Evolutionary conservation across 2,888 invertebrate species (phyloP).

Genomic region (Andrena flavipes): DNA sequence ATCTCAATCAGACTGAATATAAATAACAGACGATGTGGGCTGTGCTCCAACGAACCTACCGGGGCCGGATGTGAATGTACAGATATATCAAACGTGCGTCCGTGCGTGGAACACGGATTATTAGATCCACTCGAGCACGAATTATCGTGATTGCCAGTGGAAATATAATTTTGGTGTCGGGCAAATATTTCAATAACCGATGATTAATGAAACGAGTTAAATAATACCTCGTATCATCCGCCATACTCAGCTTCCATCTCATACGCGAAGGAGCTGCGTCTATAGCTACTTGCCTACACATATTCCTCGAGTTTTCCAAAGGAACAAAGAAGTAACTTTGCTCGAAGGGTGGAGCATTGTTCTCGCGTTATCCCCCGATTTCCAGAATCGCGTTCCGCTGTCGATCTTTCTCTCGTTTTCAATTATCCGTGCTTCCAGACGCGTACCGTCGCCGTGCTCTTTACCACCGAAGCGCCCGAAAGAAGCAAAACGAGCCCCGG

Average conservation of each 20-base stretch:
- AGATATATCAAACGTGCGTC: constrained; percentile 39
- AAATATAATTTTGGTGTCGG: not conserved
- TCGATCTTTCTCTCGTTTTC: constrained; percentile 31
- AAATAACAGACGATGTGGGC: constrained; percentile 69
- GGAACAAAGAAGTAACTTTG: not conserved
- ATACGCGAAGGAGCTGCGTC: not conserved
- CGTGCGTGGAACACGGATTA: constrained; percentile 35
- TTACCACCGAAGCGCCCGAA: not conserved
- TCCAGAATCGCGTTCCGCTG: constrained; percentile 1
- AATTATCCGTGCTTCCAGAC: constrained; percentile 23
- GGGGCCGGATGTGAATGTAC: constrained; percentile 58
- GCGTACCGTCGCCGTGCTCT: not conserved
- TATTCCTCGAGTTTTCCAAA: not conserved
- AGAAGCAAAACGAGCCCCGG: constrained; percentile 12
- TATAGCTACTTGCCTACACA: not conserved
- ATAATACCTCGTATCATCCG: not conserved
- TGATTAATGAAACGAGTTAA: not conserved
- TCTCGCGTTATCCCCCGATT: constrained; percentile 2
- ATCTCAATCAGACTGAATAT: constrained; percentile 71
- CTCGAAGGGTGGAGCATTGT: not conserved
- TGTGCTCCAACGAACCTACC: constrained; percentile 60
- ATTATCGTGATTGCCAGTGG: not conserved
- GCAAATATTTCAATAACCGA: not conserved
- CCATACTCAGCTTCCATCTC: not conserved
- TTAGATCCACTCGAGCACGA: constrained; percentile 17